Evolutionary conservation across 2,888 invertebrate species (phyloP).

Genomic region (Polyommatus iphigenia): DNA sequence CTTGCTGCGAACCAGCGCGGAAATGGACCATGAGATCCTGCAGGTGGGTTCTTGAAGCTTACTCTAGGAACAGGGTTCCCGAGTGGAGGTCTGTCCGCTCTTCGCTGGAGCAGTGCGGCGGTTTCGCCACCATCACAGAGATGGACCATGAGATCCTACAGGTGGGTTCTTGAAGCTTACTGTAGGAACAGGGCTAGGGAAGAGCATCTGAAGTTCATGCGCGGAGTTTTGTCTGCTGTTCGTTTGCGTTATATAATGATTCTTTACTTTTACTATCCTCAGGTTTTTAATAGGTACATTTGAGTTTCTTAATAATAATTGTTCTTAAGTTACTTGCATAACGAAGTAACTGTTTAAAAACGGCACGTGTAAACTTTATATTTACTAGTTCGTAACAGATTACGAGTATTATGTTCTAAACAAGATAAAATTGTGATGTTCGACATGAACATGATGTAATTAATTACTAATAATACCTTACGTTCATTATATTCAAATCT

Average conservation of each 20-base stretch:
- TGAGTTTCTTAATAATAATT: too few relatives aligned
- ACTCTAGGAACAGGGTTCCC: constrained; percentile 78
- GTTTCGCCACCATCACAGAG: constrained; percentile 62
- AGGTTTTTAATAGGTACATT: too few relatives aligned
- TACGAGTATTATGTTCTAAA: too few relatives aligned
- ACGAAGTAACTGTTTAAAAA: too few relatives aligned
- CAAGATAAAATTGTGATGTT: too few relatives aligned
- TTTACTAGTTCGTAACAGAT: too few relatives aligned
- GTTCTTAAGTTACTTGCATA: too few relatives aligned
- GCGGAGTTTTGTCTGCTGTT: constrained; percentile 76
- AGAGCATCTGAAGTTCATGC: constrained; percentile 76
- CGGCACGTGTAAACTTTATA: too few relatives aligned
- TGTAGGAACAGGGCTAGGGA: constrained; percentile 67
- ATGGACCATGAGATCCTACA: constrained; percentile 46
- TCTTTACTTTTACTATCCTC: too few relatives aligned
- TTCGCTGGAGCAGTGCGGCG: constrained; percentile 79
- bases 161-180: constrained; percentile 34
- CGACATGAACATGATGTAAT: too few relatives aligned
- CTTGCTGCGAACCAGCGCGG: constrained; percentile 42
- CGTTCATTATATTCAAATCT: too few relatives aligned
- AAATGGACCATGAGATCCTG: constrained; percentile 45
- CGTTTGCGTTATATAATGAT: constrained; percentile 55
- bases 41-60: constrained; percentile 47
- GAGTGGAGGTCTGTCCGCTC: constrained; percentile 69
- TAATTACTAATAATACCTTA: too few relatives aligned